Conservation (phyloP, 2,113 vertebrate species). For the Ptilorrhoa leucosticta region DNA sequence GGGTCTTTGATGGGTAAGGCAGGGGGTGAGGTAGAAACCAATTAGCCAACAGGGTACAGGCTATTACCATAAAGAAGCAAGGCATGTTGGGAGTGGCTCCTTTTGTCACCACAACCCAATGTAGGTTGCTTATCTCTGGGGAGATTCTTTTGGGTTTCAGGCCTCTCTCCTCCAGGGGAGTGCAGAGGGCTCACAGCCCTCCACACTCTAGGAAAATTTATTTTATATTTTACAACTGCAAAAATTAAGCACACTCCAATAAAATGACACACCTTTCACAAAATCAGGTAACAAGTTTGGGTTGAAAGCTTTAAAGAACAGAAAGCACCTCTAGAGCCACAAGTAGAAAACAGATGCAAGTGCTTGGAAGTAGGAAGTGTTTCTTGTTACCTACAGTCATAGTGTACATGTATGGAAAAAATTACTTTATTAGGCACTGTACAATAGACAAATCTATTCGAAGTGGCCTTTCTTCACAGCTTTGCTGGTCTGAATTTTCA, state of each 20-base stretch:
- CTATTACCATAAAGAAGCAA: too few species aligned
- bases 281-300: not conserved
- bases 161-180: too few species aligned
- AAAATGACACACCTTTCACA: not conserved
- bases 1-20: too few species aligned
- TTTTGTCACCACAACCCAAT: too few species aligned
- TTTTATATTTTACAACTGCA: not conserved
- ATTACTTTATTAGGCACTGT: not conserved
- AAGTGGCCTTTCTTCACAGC: not conserved
- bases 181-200: too few species aligned
- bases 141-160: too few species aligned
- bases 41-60: too few species aligned
- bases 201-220: not conserved
- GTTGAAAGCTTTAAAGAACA: not conserved
- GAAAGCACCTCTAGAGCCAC: not conserved
- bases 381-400: not conserved
- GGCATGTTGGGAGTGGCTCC: too few species aligned
- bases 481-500: not conserved
- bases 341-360: not conserved
- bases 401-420: not conserved
- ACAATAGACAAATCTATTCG: not conserved
- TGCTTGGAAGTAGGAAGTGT: not conserved
- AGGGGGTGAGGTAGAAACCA: too few species aligned
- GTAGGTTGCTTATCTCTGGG: too few species aligned
- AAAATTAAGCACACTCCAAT: not conserved